Evolutionary conservation across 2,797 vertebrate species (phyloP), one percentile per base, ranked within the genome.

Genomic region (Eospalax fontanierii): DNA sequence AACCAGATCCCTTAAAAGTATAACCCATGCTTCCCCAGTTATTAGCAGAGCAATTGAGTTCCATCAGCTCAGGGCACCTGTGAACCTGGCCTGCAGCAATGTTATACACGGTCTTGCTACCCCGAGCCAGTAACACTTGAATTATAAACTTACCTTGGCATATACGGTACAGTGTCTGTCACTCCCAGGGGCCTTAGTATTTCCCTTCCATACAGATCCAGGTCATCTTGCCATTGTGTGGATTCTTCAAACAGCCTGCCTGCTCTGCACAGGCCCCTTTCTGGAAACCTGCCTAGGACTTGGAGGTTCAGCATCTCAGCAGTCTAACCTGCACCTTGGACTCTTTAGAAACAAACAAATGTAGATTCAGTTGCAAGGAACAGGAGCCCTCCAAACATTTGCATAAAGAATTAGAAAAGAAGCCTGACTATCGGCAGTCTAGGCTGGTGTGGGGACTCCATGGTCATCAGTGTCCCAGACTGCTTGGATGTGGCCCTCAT

Each of bases 11-110:
- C 87, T 96, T 89, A 40, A 84, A 96, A 87, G 66, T 66, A 82
- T 79, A 88, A 91, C 73, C 10, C 57, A 59, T 28, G 22, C 75
- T 93, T 95, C 78, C 90, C 87, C 73, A 82, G 7, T 95, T 76
- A 93, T 94, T 94, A 92, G 86, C n/a, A 43, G 92, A 92, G 80
- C 87, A 87, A 85, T 79, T 82, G 94, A 84, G 79, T 97, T 88
- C 74, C 71, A 35, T 89, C 84, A 76, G 66, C 68, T 89, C 46
- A 35, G 83, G 46, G 73, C 57, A 79, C 87, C n/a, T 92, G 93
- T 15, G 0, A 0, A 40, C 54, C 68, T 92, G 86, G 89, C 87
- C 73, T 57, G 68, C 3, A 87, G 76, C 84, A 68, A 8, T 12
- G 10, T 14, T 75, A 26, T 74, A 65, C 61, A 74, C 24, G 59